Evolutionary conservation across 2,888 invertebrate species (phyloP), one percentile per base, ranked within the genome.

Genomic region (Serripes groenlandicus): DNA sequence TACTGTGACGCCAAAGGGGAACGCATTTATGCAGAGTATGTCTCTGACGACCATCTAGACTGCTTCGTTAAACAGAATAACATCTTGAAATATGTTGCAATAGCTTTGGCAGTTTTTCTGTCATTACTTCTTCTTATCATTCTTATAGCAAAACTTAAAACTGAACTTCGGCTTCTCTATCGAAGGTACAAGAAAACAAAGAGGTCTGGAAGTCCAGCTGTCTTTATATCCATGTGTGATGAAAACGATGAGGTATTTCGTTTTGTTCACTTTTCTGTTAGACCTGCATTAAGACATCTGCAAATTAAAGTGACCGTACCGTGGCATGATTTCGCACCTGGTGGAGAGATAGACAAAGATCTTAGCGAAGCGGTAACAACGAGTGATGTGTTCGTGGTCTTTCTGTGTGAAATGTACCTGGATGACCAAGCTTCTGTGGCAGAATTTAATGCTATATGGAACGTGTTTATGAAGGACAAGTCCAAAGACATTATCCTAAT

Each of bases 211-310:
- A 52, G 26, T 21, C 35, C 34, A n/a, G 23, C 18, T 7, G 66
- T 75, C 15, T 75, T 75, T 54, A 32, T 75, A n/a, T 75, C 75
- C 1, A 66, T 75, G 30, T 75, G 75, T 52, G 75, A 75, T 7
- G 66, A 66, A 18, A 75, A 75, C 21, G 56, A 75, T 5, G 68
- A 64, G 3, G 54, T 66, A 5, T 68, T 75, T 52, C n/a, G 35
- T 9, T 35, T 34, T 3, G 26, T 75, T 9, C 35, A 52, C 18
- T 34, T 35, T 18, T 68, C 28, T 54, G 23, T 66, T 3, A 30
- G 35, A 35, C 54, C 34, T n/a, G 18, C 66, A 30, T 34, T 75
- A 26, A 3, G 18, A 26, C 18, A 68, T 23, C 34, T 32, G 7
- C 23, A 54, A n/a, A n/a, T 54, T 21, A n/a, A 23, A 5, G 54